These are phyloP conservation scores for Baccha elongata DNA, from an alignment of 2,888 invertebrate genomes.

Conservation along the genomic window DNA sequence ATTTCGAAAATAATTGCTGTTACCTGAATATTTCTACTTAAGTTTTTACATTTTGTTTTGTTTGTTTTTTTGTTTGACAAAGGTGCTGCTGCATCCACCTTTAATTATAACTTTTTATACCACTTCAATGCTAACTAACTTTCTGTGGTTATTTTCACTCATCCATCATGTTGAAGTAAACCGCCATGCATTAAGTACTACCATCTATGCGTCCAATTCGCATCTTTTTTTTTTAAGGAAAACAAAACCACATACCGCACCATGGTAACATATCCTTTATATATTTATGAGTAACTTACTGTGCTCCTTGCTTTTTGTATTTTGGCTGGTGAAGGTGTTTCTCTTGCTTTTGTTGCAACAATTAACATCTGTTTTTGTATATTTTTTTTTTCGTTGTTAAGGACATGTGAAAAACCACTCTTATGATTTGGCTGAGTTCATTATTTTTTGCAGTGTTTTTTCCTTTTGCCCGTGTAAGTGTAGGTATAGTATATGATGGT, in stretches of 20 bases:
- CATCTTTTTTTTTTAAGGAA: constrained; percentile 40
- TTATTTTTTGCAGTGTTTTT: constrained; percentile 46
- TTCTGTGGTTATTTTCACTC: constrained; percentile 50
- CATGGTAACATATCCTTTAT: constrained; percentile 22
- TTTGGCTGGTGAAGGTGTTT: constrained; percentile 14
- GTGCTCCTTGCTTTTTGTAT: neutral
- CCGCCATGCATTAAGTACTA: constrained; percentile 56
- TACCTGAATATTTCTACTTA: constrained; percentile 12
- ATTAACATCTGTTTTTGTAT: constrained; percentile 53
- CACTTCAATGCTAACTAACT: constrained; percentile 50
- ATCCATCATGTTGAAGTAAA: constrained; percentile 17
- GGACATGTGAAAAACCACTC: constrained; percentile 46
- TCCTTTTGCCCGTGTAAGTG: constrained; percentile 5
- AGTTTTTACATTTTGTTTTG: constrained; percentile 3
- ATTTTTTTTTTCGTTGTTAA: constrained; percentile 8
- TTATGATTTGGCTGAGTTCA: constrained; percentile 49
- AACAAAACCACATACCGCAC: constrained; percentile 18
- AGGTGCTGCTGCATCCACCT: neutral
- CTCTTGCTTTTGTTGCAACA: constrained; percentile 37
- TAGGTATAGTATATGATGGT: constrained; percentile 4
- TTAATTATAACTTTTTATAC: constrained; percentile 40
- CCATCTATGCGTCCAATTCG: constrained; percentile 58
- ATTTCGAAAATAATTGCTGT: constrained; percentile 20
- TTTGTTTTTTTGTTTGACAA: constrained; percentile 3
- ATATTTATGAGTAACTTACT: constrained; percentile 6